A percentile compares a stretch with the other conserved stretches of the same genome.
These are phyloP conservation scores for Eudyptes chrysolophus DNA, from an alignment of 2,113 vertebrate species.

Conservation along the genomic window DNA sequence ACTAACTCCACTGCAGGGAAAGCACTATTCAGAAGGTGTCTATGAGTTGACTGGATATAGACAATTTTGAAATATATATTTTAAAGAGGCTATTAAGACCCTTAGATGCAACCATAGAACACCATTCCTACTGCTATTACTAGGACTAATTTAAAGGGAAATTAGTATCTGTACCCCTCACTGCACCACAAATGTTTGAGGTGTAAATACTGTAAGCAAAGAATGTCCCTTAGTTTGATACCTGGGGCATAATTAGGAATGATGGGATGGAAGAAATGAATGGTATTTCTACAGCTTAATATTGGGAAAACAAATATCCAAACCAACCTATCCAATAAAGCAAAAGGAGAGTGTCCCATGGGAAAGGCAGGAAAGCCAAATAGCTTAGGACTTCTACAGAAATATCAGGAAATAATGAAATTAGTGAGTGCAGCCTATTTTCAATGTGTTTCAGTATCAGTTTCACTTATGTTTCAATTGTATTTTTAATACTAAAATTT, in stretches of 20 bases:
- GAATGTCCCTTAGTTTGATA: not conserved
- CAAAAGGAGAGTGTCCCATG: not conserved
- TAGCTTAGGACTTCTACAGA: not conserved
- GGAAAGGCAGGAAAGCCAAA: not conserved
- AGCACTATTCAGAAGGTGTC: not conserved
- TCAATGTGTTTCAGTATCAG: not conserved
- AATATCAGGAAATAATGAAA: not conserved
- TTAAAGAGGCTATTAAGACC: not conserved
- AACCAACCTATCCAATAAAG: not conserved
- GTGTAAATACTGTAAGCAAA: not conserved
- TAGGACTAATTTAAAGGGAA: not conserved
- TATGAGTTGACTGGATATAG: not conserved
- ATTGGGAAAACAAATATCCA: not conserved
- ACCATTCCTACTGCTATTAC: not conserved
- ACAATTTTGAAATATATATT: not conserved
- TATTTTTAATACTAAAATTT: slow-evolving; percentile 8
- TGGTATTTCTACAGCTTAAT: not conserved
- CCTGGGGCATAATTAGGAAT: not conserved
- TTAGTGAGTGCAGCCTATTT: not conserved
- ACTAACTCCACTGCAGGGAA: not conserved
- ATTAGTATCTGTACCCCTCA: not conserved
- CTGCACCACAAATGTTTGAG: not conserved
- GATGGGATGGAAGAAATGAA: not conserved
- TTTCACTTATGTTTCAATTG: not conserved
- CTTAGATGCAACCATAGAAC: not conserved